A percentile compares a stretch with the other conserved stretches of the same genome.
Conservation (phyloP, 1,140 invertebrate species). For the Drosophila kepulauana region DNA sequence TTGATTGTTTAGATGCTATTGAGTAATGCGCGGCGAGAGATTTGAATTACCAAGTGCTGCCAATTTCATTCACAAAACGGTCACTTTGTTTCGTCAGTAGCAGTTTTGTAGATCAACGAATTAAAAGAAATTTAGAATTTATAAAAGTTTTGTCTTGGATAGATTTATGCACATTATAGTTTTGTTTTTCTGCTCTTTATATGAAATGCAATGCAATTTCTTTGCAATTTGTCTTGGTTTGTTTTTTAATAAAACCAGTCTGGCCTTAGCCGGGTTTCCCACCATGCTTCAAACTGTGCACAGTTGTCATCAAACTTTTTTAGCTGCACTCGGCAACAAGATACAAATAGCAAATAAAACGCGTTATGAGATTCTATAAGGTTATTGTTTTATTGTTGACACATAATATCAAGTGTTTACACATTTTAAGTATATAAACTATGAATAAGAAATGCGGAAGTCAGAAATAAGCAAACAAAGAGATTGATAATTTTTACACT, state of each 20-base stretch:
- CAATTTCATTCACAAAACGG: neutral
- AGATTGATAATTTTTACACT: no score
- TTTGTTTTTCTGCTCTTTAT: no score
- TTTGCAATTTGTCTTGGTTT: no score
- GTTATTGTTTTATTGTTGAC: constrained; percentile 23
- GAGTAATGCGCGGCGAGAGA: neutral
- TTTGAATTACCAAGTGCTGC: neutral
- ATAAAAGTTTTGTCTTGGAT: no score
- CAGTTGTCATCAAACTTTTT: neutral
- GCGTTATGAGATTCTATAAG: neutral
- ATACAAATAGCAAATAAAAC: constrained; percentile 18
- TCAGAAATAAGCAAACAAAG: no score
- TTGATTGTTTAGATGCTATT: neutral
- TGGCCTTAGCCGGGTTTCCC: neutral
- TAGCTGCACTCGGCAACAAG: constrained; percentile 5
- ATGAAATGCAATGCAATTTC: no score
- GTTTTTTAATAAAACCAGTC: neutral
- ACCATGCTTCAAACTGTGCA: constrained; percentile 28
- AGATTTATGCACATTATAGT: no score
- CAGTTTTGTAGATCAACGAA: no score
- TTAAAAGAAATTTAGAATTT: no score
- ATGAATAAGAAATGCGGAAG: constrained; percentile 2
- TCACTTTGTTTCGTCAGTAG: no score
- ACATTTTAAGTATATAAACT: constrained; percentile 8
- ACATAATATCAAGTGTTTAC: constrained; percentile 39